Conservation (phyloP, 1,140 invertebrate species). For the Xylocopa sonorina region DNA sequence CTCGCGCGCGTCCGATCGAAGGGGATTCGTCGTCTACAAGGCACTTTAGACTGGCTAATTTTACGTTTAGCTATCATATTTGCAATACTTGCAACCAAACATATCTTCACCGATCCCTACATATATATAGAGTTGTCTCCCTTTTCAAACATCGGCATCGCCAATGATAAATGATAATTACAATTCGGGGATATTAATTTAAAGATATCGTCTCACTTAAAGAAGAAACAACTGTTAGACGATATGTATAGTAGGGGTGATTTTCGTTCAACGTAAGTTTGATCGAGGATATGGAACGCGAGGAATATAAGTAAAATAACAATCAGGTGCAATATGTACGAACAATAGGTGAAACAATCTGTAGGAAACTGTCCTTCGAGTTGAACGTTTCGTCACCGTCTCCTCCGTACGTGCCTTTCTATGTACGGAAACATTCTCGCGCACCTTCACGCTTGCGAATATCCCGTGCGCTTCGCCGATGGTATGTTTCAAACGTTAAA, state of each 20-base stretch:
- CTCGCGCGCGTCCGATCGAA: constrained; percentile 57
- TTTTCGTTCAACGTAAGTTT: too few species aligned
- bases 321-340: neutral
- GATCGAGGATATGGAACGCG: neutral
- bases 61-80: constrained; percentile 8
- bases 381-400: constrained; percentile 38
- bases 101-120: too few species aligned
- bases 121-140: too few species aligned
- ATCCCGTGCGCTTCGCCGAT: constrained; percentile 15
- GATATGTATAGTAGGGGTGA: too few species aligned
- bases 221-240: too few species aligned
- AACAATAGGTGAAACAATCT: constrained; percentile 46
- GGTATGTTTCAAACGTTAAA: constrained; percentile 28
- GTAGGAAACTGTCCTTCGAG: constrained; percentile 42
- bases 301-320: neutral
- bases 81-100: neutral
- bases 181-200: too few species aligned
- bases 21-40: constrained; percentile 60
- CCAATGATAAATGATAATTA: too few species aligned
- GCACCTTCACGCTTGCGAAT: neutral
- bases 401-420: constrained; percentile 40
- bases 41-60: constrained; percentile 18
- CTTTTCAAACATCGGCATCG: too few species aligned
- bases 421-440: constrained; percentile 47
- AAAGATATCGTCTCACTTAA: too few species aligned